Evolutionary conservation across 2,888 invertebrate genomes (phyloP), one percentile per base, ranked within the genome.

Genomic region (Lasius fuliginosus): DNA sequence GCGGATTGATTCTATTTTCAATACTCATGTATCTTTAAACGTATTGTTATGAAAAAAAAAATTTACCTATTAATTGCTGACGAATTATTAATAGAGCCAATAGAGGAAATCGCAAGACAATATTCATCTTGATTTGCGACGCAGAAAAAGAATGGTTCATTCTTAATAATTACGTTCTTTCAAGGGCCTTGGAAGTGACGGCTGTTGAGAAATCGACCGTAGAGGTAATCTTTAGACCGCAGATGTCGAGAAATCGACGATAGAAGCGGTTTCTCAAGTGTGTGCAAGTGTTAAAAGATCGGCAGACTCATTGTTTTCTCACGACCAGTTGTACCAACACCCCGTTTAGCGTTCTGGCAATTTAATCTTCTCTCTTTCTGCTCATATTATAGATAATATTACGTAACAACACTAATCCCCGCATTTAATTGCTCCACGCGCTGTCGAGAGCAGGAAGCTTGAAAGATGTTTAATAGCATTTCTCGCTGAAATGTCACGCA

Each of bases 171-270:
- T 23, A 23, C 8, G 9, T 75, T 74, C 42, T 60, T 75, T 56
- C n/a, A 30, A 46, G 23, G 3, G 4, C 75, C 75, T 75, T 75
- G 75, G n/a, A 23, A 64, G 46, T 46, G 75, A 75, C 75, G 40
- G 64, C 46, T 64, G 33, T 49, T 76, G 64, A 76, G 64, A 49
- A 76, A 64, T 49, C 75, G 49, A 49, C 42, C 42, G n/a, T 12
- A 6, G 75, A 27, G 64, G 33, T 42, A 30, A 33, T 46, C 75
- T 76, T 76, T 64, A 33, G 15, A 49, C 75, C 30, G 36, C 64
- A 46, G 42, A 62, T 33, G 46, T 64, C 23, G 46, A 76, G 75
- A 64, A 49, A 76, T 76, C 64, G 36, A 46, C 23, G 64, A 18
- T 46, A 64, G 23, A 62, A 9, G 18, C 1, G 18, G 23, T 36